These are phyloP conservation scores for Sardinella longiceps DNA, from an alignment of 2,797 vertebrate genomes.

Conservation along the genomic window DNA sequence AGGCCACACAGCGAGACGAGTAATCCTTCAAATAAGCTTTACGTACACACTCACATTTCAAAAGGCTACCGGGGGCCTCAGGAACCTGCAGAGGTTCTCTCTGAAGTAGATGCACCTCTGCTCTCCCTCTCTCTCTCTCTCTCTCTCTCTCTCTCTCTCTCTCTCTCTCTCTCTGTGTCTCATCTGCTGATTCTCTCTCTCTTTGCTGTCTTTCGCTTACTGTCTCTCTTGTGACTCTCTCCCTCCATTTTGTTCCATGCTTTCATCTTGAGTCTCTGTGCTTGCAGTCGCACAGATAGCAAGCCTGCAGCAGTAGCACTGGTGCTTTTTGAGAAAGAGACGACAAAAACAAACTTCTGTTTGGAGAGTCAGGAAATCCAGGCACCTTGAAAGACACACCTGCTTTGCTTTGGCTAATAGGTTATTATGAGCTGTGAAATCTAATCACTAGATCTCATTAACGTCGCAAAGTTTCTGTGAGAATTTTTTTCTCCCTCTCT, in stretches of 20 bases:
- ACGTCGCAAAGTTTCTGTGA: too few species aligned
- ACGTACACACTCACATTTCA: slow-evolving; percentile 70
- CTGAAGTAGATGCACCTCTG: slow-evolving; percentile 66
- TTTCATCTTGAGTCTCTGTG: neutral
- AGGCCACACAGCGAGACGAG: slow-evolving; percentile 59
- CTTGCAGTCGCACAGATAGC: neutral
- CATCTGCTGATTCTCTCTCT: neutral
- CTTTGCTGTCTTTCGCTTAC: neutral
- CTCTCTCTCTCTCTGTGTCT: neutral
- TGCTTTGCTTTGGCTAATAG: too few species aligned
- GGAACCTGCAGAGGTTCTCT: slow-evolving; percentile 59
- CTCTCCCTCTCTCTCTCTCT: neutral
- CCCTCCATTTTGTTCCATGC: slow-evolving; percentile 12
- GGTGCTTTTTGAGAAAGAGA: neutral
- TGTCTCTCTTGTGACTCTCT: neutral
- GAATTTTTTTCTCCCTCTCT: too few species aligned
- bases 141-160: neutral
- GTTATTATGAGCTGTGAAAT: neutral
- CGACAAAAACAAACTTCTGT: neutral
- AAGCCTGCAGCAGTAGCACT: neutral
- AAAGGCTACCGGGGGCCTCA: slow-evolving; percentile 63
- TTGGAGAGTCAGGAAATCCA: neutral
- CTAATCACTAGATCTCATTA: neutral
- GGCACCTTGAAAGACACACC: too few species aligned
- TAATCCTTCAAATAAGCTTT: slow-evolving; percentile 74